A percentile compares a stretch with the other conserved stretches of the same genome.
phyloP scores from a whole-genome alignment of 2,113 vertebrate genomes.

The Halcyon senegalensis region DNA sequence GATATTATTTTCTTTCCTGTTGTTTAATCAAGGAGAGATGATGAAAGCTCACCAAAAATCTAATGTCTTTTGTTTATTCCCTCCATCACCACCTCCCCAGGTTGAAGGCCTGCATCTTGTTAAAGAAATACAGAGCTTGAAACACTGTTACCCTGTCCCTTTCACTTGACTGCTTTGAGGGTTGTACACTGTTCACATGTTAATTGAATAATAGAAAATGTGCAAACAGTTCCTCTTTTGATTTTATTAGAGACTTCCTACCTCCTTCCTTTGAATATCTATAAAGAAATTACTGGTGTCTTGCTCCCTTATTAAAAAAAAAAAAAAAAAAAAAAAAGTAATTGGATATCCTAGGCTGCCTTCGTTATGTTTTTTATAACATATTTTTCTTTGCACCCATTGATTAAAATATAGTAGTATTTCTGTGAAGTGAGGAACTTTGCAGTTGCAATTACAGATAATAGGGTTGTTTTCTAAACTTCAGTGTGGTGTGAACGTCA shows the following conservation, averaged over 20 bases:
- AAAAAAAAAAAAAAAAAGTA: neutral
- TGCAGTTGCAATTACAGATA: slow-evolving; percentile 46
- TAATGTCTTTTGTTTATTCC: neutral
- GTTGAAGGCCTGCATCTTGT: neutral
- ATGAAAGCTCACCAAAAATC: neutral
- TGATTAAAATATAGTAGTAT: slow-evolving; percentile 40
- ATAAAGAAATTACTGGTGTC: neutral
- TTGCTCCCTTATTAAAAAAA: neutral
- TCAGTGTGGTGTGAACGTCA: slow-evolving; percentile 40
- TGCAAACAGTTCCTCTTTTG: neutral
- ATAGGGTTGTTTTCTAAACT: slow-evolving; percentile 57
- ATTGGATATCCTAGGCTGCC: neutral
- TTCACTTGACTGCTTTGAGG: neutral
- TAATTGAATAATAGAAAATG: neutral
- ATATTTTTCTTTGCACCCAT: slow-evolving; percentile 38
- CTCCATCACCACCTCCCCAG: neutral
- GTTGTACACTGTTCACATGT: neutral
- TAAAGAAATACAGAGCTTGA: neutral
- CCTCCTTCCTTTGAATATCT: slow-evolving; percentile 8
- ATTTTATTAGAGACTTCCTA: neutral
- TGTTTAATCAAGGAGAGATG: neutral
- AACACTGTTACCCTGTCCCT: neutral
- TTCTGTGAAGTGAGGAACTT: slow-evolving; percentile 32
- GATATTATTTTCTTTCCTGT: neutral
- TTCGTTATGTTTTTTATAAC: neutral